Evolutionary conservation across 2,888 invertebrate genomes (phyloP), one percentile per base, ranked within the genome.

Genomic region (Macrophya alboannulata): DNA sequence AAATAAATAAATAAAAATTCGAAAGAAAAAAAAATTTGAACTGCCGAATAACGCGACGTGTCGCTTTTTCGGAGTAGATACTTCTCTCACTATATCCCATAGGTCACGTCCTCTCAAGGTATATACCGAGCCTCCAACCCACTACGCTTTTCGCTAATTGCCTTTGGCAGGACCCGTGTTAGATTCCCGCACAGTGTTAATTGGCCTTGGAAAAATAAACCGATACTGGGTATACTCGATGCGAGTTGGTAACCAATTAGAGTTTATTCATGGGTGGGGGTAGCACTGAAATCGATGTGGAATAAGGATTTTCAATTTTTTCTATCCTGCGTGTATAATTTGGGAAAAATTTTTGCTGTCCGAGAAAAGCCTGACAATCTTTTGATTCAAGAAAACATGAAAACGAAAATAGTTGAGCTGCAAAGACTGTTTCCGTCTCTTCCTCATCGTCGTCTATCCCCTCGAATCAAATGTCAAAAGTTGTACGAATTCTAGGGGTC

Each of bases 191-290:
- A 55, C 79, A 48, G 68, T 68, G 83, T 83, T 83, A 71, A 83
- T 83, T 83, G 71, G 83, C 48, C 51, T 48, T 65, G 83, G 10
- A 83, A 83, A 83, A 83, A 83, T 68, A 83, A 43, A 81, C 81
- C 81, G 62, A n/a, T 45, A 48, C 40, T 15, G 31, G 12, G 15
- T 12, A n/a, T n/a, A 31, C 51, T 68, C 15, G 31, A 68, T 68
- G 37, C 37, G 68, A 68, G 21, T 62, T 62, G 62, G 62, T 62
- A n/a, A 76, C 21, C 48, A 76, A 76, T 76, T 76, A 72, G 68
- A 68, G n/a, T 55, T 55, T n/a, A 55, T 55, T 55, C 55, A 55
- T n/a, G 55, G 55, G n/a, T 55, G 8, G 31, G 31, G 31, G 31
- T n/a, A n/a, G 8, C 55, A 55, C 3, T 31, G 55, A 55, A 55